Evolutionary conservation across 2,888 invertebrate species (phyloP).

Genomic region (Chamaedrilus cognettii): DNA sequence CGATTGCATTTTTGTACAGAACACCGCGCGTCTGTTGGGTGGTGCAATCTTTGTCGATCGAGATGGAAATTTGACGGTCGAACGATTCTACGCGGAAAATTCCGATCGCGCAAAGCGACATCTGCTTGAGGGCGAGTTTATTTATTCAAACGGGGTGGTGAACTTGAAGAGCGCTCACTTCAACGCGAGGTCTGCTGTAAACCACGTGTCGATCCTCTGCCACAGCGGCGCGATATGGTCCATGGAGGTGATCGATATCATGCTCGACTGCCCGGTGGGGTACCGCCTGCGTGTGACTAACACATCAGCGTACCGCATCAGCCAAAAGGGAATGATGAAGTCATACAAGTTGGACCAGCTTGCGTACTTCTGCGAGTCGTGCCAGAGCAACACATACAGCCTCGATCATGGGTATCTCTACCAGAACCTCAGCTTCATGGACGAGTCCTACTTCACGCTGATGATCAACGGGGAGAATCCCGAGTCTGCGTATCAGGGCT

Average conservation of each 20-base stretch:
- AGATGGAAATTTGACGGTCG: too few relatives aligned
- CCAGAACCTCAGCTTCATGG: constrained; percentile 28
- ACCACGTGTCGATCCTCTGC: constrained; percentile 34
- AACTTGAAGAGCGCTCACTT: constrained; percentile 24
- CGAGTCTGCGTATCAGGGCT: constrained; percentile 28
- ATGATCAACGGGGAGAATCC: constrained; percentile 37
- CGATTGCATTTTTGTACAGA: constrained; percentile 33
- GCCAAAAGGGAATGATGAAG: constrained; percentile 28
- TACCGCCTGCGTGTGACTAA: constrained; percentile 36
- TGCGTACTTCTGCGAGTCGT: constrained; percentile 39
- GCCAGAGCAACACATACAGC: constrained; percentile 36
- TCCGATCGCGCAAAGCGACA: constrained; percentile 27
- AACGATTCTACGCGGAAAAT: too few relatives aligned
- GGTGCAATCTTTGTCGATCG: constrained; percentile 36
- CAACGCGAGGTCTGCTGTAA: constrained; percentile 25
- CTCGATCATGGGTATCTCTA: constrained; percentile 35
- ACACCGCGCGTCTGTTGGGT: constrained; percentile 40
- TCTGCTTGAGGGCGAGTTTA: constrained; percentile 31
- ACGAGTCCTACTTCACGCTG: constrained; percentile 31
- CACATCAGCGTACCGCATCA: constrained; percentile 38
- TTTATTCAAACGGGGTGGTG: constrained; percentile 35
- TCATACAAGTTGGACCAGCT: constrained; percentile 38
- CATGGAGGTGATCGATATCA: constrained; percentile 35
- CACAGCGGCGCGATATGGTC: constrained; percentile 41
- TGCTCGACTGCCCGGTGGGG: constrained; percentile 36